Evolutionary conservation across 2,888 invertebrate species (phyloP).

Genomic region (Drosophila affinis): DNA sequence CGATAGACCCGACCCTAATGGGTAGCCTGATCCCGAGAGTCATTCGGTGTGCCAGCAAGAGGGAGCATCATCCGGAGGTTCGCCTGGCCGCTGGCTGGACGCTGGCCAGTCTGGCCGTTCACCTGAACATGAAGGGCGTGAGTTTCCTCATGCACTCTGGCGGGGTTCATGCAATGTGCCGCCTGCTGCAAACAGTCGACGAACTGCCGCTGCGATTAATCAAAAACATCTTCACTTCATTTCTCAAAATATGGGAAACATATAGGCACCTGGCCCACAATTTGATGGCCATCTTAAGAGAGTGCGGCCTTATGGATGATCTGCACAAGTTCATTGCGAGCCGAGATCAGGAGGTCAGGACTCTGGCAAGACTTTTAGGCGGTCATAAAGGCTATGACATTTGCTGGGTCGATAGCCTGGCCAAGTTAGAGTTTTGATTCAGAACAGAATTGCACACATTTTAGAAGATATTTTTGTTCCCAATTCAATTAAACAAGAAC

Average conservation of each 20-base stretch:
- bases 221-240: slow-evolving; percentile 1
- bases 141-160: not conserved
- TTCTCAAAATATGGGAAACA: slow-evolving; percentile 1
- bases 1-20: slow-evolving; percentile 42
- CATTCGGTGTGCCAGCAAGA: slow-evolving; percentile 36
- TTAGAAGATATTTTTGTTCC: too few species aligned
- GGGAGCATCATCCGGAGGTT: slow-evolving; percentile 23
- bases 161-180: slow-evolving; percentile 5
- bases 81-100: slow-evolving; percentile 53
- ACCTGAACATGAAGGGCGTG: slow-evolving; percentile 16
- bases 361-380: not conserved
- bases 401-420: slow-evolving; percentile 12
- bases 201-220: not conserved
- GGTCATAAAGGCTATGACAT: not conserved
- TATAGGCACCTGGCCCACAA: not conserved
- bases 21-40: slow-evolving; percentile 39
- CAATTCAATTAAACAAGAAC: too few species aligned
- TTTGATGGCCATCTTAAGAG: not conserved
- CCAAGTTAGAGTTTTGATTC: too few species aligned
- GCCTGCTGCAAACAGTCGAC: not conserved
- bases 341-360: not conserved
- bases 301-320: not conserved
- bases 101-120: slow-evolving; percentile 41
- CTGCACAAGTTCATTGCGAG: not conserved
- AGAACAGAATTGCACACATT: too few species aligned